Conservation (phyloP, 2,113 vertebrate genomes). For the Ciconia boyciana region DNA sequence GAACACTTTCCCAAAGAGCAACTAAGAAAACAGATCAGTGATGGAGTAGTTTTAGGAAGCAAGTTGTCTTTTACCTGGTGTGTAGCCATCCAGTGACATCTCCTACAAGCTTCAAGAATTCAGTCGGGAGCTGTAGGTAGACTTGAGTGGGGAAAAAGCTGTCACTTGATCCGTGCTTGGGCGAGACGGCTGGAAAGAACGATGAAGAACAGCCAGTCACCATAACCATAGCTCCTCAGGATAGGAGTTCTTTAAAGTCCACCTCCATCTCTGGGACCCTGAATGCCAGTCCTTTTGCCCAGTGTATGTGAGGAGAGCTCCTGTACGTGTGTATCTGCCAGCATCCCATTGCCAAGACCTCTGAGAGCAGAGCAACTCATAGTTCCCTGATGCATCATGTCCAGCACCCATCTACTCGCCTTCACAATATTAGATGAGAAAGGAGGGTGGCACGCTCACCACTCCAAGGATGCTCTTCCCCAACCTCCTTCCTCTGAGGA, state of each 20-base stretch:
- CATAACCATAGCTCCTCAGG: not conserved
- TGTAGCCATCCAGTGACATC: not conserved
- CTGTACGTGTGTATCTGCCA: rapidly evolving
- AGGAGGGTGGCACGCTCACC: not conserved
- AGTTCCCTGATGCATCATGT: not conserved
- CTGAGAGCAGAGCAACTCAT: not conserved
- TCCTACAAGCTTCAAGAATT: not conserved
- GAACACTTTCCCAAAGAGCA: not conserved
- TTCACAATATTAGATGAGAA: not conserved
- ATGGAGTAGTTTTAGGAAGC: not conserved
- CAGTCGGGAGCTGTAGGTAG: not conserved
- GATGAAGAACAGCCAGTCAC: not conserved
- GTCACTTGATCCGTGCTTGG: not conserved
- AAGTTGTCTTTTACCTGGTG: not conserved
- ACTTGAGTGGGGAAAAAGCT: not conserved
- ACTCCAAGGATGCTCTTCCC: not conserved
- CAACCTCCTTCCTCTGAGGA: not conserved
- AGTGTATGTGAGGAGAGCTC: not conserved
- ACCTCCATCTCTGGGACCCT: not conserved
- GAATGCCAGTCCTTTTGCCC: not conserved
- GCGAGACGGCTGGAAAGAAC: not conserved
- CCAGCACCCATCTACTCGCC: not conserved
- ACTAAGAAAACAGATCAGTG: not conserved
- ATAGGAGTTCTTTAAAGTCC: not conserved
- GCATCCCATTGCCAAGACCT: not conserved